Conservation (phyloP, 2,888 invertebrate genomes). For the Catotricha subobsoleta region DNA sequence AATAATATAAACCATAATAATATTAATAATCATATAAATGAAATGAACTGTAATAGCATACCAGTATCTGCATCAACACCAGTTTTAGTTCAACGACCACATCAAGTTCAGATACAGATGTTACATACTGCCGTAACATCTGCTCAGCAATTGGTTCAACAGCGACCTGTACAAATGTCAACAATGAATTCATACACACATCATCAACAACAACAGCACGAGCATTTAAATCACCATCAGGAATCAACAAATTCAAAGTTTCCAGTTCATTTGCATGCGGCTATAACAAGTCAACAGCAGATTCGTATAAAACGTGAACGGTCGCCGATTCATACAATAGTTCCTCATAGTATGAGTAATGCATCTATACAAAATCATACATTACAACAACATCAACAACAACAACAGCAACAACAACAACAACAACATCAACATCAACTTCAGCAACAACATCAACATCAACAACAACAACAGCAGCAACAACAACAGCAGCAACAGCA, state of each 20-base stretch:
- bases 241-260: conserved; percentile 9
- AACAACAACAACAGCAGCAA: conserved; percentile 3
- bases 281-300: conserved; percentile 7
- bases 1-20: conserved; percentile 22
- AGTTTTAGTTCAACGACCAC: conserved; percentile 7
- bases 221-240: conserved; percentile 13
- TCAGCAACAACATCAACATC: conserved; percentile 1
- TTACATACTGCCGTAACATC: conserved; percentile 7
- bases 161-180: conserved; percentile 14
- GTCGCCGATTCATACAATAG: conserved; percentile 11
- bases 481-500: conserved; percentile 5
- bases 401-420: conserved; percentile 12
- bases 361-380: conserved; percentile 1
- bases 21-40: not conserved
- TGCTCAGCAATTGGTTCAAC: conserved; percentile 18
- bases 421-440: conserved; percentile 21
- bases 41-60: not conserved
- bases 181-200: too few relatives aligned
- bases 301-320: conserved; percentile 12
- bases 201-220: conserved; percentile 14
- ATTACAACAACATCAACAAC: too few relatives aligned
- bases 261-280: conserved; percentile 5
- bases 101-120: conserved; percentile 11
- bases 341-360: conserved; percentile 3
- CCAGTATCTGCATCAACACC: conserved; percentile 5